Percentiles rank a stretch among this genome's conserved stretches.
Evolutionary conservation across 2,113 vertebrate genomes (phyloP).

Genomic region (Vidua macroura): DNA sequence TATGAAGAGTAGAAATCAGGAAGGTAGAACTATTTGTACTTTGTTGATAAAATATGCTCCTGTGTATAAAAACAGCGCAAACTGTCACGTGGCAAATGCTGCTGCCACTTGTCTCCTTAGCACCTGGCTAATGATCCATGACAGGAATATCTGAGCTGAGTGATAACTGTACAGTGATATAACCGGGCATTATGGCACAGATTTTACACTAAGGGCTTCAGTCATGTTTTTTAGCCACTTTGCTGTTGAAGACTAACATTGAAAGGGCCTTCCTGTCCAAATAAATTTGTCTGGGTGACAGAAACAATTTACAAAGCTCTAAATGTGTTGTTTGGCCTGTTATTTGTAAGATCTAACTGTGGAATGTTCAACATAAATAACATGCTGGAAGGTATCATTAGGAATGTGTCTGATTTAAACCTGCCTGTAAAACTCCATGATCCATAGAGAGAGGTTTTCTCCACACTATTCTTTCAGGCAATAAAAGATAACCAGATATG

Average conservation of each 20-base stretch:
- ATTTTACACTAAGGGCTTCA: not conserved
- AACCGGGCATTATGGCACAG: not conserved
- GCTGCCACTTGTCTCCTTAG: slow-evolving; percentile 47
- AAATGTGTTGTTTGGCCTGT: not conserved
- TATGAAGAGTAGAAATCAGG: not conserved
- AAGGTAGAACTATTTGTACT: not conserved
- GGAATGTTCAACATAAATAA: slow-evolving; percentile 11
- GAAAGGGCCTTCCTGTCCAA: not conserved
- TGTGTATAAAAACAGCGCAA: slow-evolving; percentile 14
- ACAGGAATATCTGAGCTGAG: slow-evolving; percentile 25
- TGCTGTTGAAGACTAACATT: not conserved
- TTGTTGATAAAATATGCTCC: slow-evolving; percentile 34
- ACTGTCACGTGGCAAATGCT: slow-evolving; percentile 36
- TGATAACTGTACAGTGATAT: slow-evolving; percentile 3
- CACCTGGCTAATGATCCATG: slow-evolving; percentile 46
- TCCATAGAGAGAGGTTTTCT: not conserved
- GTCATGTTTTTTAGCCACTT: not conserved
- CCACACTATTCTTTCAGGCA: not conserved
- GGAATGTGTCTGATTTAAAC: not conserved
- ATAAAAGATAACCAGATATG: not conserved
- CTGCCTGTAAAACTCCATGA: not conserved
- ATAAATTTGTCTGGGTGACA: slow-evolving; percentile 8
- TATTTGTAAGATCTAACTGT: not conserved
- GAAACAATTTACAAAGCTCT: not conserved
- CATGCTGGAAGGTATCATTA: not conserved